phyloP scores from a whole-genome alignment of 2,888 invertebrate species.

The Philonicus albiceps region DNA sequence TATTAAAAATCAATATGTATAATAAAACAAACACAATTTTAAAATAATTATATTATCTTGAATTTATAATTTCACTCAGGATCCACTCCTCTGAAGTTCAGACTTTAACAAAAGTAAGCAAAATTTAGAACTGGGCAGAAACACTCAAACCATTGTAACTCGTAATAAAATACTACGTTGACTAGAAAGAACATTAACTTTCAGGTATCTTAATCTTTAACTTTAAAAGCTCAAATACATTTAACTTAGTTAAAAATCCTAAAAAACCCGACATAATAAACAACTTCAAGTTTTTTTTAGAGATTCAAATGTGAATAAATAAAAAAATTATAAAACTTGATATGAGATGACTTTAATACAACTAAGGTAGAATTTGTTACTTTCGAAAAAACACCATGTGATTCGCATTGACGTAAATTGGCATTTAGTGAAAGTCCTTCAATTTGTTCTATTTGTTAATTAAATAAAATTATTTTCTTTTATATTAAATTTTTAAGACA shows the following conservation, averaged over 20 bases:
- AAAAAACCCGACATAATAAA: not conserved
- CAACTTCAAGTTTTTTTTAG: not conserved
- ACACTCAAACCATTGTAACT: not conserved
- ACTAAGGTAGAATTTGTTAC: not conserved
- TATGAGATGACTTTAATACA: not conserved
- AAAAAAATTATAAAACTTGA: not conserved
- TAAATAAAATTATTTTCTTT: not conserved
- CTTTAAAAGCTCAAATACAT: not conserved
- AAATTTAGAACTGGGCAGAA: not conserved
- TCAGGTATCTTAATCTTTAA: not conserved
- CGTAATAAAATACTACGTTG: not conserved
- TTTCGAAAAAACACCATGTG: not conserved
- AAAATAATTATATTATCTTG: not conserved
- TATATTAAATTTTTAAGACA: not conserved
- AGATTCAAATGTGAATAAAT: not conserved
- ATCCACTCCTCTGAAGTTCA: not conserved
- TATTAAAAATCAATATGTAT: not conserved
- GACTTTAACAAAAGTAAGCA: not conserved
- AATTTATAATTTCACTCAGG: not conserved
- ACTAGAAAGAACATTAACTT: not conserved
- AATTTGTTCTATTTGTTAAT: not conserved
- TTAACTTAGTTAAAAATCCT: not conserved
- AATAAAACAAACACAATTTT: not conserved
- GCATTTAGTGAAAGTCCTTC: not conserved
- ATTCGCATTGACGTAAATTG: not conserved